phyloP scores from a whole-genome alignment of 1,140 invertebrate species.

The Whitmania pigra region DNA sequence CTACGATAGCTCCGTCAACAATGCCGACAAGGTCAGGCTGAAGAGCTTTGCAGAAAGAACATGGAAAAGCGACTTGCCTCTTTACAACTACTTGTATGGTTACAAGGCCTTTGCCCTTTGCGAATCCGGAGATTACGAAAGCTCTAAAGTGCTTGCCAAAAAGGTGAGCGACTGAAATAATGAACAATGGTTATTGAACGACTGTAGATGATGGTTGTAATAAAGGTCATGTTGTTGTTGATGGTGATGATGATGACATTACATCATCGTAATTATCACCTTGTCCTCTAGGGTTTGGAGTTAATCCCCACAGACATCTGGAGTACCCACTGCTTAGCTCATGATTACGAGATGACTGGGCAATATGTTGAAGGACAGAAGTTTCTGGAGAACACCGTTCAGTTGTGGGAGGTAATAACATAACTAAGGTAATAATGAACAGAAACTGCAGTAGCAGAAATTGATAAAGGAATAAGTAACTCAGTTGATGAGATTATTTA shows the following conservation, averaged over 20 bases:
- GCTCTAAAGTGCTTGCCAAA: slow-evolving; percentile 43
- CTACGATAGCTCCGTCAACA: slow-evolving; percentile 49
- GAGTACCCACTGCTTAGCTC: slow-evolving; percentile 49
- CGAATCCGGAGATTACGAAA: slow-evolving; percentile 45
- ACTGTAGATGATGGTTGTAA: neutral
- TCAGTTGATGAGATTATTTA: too few relatives aligned
- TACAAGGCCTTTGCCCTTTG: slow-evolving; percentile 51
- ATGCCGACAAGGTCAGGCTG: slow-evolving; percentile 43
- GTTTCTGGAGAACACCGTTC: slow-evolving; percentile 44
- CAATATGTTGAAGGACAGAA: slow-evolving; percentile 43
- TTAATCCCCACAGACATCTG: slow-evolving; percentile 46
- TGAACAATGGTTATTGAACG: too few relatives aligned
- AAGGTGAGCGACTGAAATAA: slow-evolving; percentile 29
- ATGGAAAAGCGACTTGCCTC: slow-evolving; percentile 41
- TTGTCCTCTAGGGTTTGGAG: slow-evolving; percentile 34
- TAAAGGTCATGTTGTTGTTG: neutral
- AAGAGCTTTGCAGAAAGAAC: slow-evolving; percentile 45
- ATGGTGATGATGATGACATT: neutral
- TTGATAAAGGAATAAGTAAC: too few relatives aligned
- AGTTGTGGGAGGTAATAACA: slow-evolving; percentile 42
- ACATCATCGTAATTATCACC: neutral
- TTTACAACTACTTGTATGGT: slow-evolving; percentile 47
- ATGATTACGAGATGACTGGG: slow-evolving; percentile 49
- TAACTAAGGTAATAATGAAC: too few relatives aligned
- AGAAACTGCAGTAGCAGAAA: too few relatives aligned